Percentiles rank a stretch among this genome's conserved stretches.
Evolutionary conservation across 35 echinoderm and acorn worm species (phyloP).

Genomic region (Holothuria glaberrima): DNA sequence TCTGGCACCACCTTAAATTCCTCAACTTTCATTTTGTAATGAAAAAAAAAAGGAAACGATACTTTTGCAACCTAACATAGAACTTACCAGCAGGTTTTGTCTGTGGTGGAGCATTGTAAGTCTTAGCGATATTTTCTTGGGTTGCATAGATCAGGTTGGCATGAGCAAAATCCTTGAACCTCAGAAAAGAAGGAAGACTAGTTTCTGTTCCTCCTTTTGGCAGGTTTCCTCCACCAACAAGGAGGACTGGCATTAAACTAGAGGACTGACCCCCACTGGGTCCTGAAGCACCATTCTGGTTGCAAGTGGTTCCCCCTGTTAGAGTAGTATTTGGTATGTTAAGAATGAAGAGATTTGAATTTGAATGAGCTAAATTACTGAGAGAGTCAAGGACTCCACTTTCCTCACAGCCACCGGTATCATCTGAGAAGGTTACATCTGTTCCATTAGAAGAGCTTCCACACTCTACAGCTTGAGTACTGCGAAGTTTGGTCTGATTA

Average conservation of each 20-base stretch:
- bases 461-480: background rate
- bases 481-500: background rate
- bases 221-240: slow-evolving; percentile 59
- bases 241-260: slow-evolving; percentile 70
- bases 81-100: slow-evolving; percentile 72
- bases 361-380: slow-evolving; percentile 41
- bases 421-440: slow-evolving; percentile 17
- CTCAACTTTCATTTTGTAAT: too few relatives aligned
- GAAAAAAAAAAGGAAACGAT: too few relatives aligned
- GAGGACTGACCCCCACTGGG: slow-evolving; percentile 8
- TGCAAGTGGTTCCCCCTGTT: background rate
- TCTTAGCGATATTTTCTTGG: slow-evolving; percentile 95
- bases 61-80: too few relatives aligned
- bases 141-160: slow-evolving; percentile 95
- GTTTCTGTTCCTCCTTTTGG: slow-evolving; percentile 64
- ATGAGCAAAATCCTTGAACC: slow-evolving; percentile 85
- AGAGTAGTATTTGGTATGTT: slow-evolving; percentile 57
- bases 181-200: slow-evolving; percentile 61
- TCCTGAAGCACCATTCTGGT: slow-evolving; percentile 37
- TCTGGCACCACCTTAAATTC: too few relatives aligned
- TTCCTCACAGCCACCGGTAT: slow-evolving; percentile 14
- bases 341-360: slow-evolving; percentile 49
- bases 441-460: background rate
- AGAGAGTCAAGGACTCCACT: slow-evolving; percentile 28
- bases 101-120: slow-evolving; percentile 65